Base-by-base conservation (phyloP, 2,888 invertebrate genomes). In the Podabrus alpinus region DNA sequence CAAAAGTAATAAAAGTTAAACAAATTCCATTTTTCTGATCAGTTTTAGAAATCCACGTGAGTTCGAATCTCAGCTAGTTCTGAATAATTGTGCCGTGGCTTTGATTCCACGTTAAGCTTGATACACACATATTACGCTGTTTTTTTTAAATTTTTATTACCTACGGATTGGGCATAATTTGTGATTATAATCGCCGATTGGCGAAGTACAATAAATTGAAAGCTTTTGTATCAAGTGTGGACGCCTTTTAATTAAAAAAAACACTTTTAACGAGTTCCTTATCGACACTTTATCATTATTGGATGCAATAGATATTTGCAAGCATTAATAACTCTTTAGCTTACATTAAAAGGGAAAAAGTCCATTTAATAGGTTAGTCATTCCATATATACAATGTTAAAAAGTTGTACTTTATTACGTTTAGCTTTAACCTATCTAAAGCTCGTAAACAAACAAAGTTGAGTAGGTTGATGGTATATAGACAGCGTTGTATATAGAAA, bases 391-490 rank as follows among this genome's bases (percentile, higher is more conserved):
- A 64, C 62, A 64, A 19, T 64, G 62, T 64, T n/a, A 59, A 74
- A 75, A 75, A 75, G 66, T 45, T 0, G n/a, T 67, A 25, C 45
- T 69, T 70, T 72, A 75, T 68, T 24, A 61, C 68, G 16, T 75
- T 68, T 61, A 68, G 59, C 71, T 71, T 19, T 75, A 69, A 66
- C 69, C 75, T 79, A 79, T 79, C 79, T 75, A 69, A 73, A 73
- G 62, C 77, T 72, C 79, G 72, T 79, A 79, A 78, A 79, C 72
- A 70, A 77, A 78, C 73, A 68, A 75, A 75, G 73, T 60, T 71
- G 75, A 74, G 77, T 79, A 76, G 79, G 79, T 9, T 72, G 77
- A 71, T 74, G 72, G 75, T 72, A 79, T 74, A 74, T 73, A 77
- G 70, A 69, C 75, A 74, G 72, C 74, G 68, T 69, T 73, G n/a